Conservation (phyloP, 2,113 vertebrate genomes). For the Cromileptes altivelis region DNA sequence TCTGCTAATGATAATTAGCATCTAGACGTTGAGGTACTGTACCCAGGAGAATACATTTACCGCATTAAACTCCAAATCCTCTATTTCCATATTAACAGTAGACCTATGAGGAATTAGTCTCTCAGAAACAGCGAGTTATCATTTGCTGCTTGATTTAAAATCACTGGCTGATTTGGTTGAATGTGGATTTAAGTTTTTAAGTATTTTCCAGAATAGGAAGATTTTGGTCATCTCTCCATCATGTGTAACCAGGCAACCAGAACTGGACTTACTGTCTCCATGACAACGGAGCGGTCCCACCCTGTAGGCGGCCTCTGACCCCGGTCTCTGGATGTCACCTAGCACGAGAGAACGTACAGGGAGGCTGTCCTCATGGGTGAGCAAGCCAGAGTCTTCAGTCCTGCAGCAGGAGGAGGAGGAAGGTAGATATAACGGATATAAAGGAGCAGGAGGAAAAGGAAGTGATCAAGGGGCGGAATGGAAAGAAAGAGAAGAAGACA, state of each 20-base stretch:
- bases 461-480: neutral
- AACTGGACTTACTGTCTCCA: conserved; percentile 81
- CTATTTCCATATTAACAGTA: neutral
- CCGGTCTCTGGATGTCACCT: conserved; percentile 89
- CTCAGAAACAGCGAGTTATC: neutral
- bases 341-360: conserved; percentile 91
- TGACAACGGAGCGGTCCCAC: conserved; percentile 92
- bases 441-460: neutral
- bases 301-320: conserved; percentile 92
- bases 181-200: neutral
- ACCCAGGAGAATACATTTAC: conserved; percentile 10
- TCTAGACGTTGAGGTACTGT: neutral
- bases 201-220: neutral
- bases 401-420: conserved; percentile 72
- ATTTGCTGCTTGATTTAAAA: neutral
- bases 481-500: neutral
- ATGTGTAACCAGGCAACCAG: conserved; percentile 16
- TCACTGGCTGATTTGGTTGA: neutral
- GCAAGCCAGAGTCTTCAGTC: conserved; percentile 91
- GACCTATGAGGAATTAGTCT: neutral
- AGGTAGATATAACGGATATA: neutral
- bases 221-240: conserved; percentile 6
- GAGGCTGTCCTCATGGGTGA: conserved; percentile 92
- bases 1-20: conserved; percentile 38
- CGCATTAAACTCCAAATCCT: neutral